Base-by-base conservation (phyloP, 2,113 vertebrate species). In the Amazona vittata region DNA sequence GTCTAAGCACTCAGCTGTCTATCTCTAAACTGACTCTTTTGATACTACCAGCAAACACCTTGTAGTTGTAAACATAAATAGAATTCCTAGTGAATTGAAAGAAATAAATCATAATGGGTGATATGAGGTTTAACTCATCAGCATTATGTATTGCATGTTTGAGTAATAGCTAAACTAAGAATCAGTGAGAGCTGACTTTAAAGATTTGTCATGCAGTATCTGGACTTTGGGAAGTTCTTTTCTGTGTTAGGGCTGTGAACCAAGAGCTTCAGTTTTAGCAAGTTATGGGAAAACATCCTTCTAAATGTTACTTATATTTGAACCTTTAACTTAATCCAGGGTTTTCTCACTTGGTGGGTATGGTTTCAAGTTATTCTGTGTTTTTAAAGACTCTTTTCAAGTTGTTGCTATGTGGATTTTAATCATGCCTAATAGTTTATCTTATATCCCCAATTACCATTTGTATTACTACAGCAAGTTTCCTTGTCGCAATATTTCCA, bases 31-130 rank as follows among this genome's bases (percentile, higher is more conserved):
- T 59, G 57, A 83, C 73, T 81, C 69, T 93, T 39, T 69, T 83
- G 64, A 33, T 44, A 41, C 14, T 37, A 67, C 50, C 26, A 62
- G 20, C 31, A 91, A 64, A 91, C 62, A 10, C 28, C 44, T 46
- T 78, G 47, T 82, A 50, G 31, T 75, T 60, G 46, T 53, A 83
- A 91, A 73, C 63, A 90, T 86, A 94, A 94, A 95, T 94, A 89
- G 94, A 91, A 90, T 59, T 93, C 28, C 16, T 6, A 49, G 15
- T 63, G 70, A 93, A 80, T 35, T 69, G 63, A 79, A 90, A 77
- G 22, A 82, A 81, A 95, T 94, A 94, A 96, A 95, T 94, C 91
- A 94, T 83, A 93, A 63, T 15, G 28, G 33, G 14, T 52, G 70
- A 62, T 81, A 49, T 3, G 80, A 83, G 80, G 67, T 74, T 94